Base-by-base conservation (phyloP, 1,140 invertebrate species). In the Scylla paramamosain region DNA sequence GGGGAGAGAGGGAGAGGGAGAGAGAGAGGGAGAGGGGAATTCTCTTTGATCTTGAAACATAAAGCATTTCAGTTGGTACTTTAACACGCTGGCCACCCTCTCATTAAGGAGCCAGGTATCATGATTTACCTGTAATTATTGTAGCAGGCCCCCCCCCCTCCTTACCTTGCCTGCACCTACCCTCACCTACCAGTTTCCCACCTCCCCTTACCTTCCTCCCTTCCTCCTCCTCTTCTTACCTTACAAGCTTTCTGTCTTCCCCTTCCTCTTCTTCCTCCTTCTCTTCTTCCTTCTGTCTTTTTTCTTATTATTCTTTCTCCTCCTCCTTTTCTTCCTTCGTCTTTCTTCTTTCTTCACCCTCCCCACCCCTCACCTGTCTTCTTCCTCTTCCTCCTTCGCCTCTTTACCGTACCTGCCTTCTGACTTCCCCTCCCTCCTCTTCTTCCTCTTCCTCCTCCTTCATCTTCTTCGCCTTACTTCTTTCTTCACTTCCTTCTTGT, bases 111-210 rank as follows among this genome's bases (percentile, higher is more conserved):
- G 1, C 67, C 67, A 25, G 20, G 67, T 77, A 59, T 77, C 67
- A 77, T 77, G 52, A 59, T 77, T 77, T 77, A 77, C 67, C 67
- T n/a, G 67, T n/a, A 77, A 77, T 77, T 77, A n/a, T 77, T 77
- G 20, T 77, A 67, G 20, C 59, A 14, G n/a, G 52, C 52, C 52
- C 10, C 25, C 67, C 8, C 67, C 20, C 52, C 52, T 59, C 20
- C 52, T 59, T 59, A 59, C 52, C 52, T 59, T 59, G 20, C 52
- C 52, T 59, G 52, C 12, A 2, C 10, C 52, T 12, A 59, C 52
- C 52, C 20, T 16, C 52, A 3, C 2, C 52, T 8, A 12, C 39
- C 39, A n/a, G n/a, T 39, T 6, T 6, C 6, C 39, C 39, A 2
- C 39, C 6, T 39, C 83, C 25, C 14, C 25, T 86, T 86, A 29